phyloP scores from a whole-genome alignment of 2,113 vertebrate genomes.

The Neolamprologus modestus region DNA sequence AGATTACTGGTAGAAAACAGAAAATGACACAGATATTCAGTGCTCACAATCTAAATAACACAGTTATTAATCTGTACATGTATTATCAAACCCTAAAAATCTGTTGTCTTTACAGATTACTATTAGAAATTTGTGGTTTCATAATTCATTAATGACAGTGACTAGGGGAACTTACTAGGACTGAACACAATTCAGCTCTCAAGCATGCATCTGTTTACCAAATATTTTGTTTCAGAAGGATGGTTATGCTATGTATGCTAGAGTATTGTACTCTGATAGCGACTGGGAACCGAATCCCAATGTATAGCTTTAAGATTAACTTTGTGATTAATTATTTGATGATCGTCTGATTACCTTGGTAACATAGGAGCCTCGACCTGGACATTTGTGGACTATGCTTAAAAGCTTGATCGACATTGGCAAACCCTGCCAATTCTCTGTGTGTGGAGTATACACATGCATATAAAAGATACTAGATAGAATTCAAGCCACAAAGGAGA shows the following conservation, averaged over 20 bases:
- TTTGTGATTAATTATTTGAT: neutral
- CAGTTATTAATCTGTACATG: neutral
- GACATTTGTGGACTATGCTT: neutral
- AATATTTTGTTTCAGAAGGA: neutral
- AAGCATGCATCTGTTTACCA: neutral
- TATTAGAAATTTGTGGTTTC: neutral
- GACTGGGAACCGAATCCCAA: neutral
- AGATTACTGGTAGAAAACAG: neutral
- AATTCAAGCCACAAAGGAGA: neutral
- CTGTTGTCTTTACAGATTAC: neutral
- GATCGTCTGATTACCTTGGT: neutral
- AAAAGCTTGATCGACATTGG: neutral
- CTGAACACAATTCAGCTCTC: neutral
- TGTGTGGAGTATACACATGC: neutral
- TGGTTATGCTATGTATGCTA: neutral
- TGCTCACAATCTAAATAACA: neutral
- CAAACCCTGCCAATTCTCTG: neutral
- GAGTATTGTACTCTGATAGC: neutral
- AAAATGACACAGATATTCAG: neutral
- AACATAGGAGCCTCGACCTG: neutral
- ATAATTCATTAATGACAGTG: neutral
- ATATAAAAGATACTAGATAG: neutral
- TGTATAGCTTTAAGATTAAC: neutral
- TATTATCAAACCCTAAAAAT: neutral
- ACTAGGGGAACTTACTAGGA: neutral